Evolutionary conservation across 2,888 invertebrate genomes (phyloP).

Genomic region (Lacanobia wlatinum): DNA sequence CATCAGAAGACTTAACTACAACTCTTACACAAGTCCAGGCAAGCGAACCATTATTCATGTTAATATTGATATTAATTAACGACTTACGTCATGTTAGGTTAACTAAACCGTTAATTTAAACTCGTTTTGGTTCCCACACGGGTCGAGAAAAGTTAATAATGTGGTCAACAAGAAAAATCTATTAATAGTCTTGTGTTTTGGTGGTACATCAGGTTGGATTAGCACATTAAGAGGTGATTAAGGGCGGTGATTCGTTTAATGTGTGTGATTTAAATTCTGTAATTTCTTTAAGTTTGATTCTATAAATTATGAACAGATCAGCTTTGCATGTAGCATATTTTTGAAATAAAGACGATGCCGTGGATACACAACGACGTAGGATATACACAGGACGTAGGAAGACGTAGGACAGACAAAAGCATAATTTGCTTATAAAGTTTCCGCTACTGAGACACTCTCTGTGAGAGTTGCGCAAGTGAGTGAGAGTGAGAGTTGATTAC

Average conservation of each 20-base stretch:
- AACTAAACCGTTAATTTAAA: slow-evolving; percentile 64
- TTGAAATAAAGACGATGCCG: too few relatives aligned
- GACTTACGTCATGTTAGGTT: slow-evolving; percentile 63
- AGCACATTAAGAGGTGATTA: slow-evolving; percentile 44
- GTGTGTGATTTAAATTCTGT: slow-evolving; percentile 27
- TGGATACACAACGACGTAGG: too few relatives aligned
- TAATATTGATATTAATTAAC: slow-evolving; percentile 68
- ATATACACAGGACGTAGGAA: too few relatives aligned
- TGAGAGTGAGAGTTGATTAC: too few relatives aligned
- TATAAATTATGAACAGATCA: background rate
- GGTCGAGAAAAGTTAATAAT: slow-evolving; percentile 54
- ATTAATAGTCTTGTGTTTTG: slow-evolving; percentile 47
- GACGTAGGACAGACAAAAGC: too few relatives aligned
- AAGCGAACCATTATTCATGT: slow-evolving; percentile 58
- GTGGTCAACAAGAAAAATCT: slow-evolving; percentile 59
- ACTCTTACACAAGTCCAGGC: slow-evolving; percentile 46
- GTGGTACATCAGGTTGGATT: slow-evolving; percentile 21
- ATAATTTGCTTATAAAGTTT: too few relatives aligned
- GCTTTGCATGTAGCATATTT: too few relatives aligned
- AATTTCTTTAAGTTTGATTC: slow-evolving; percentile 4
- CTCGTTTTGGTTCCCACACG: slow-evolving; percentile 68
- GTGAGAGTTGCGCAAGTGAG: too few relatives aligned
- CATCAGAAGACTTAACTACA: background rate
- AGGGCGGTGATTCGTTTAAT: slow-evolving; percentile 11
- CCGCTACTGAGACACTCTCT: too few relatives aligned